A percentile compares a stretch with the other conserved stretches of the same genome.
Evolutionary conservation across 2,797 vertebrate species (phyloP).

Genomic region (Spinus pinus): DNA sequence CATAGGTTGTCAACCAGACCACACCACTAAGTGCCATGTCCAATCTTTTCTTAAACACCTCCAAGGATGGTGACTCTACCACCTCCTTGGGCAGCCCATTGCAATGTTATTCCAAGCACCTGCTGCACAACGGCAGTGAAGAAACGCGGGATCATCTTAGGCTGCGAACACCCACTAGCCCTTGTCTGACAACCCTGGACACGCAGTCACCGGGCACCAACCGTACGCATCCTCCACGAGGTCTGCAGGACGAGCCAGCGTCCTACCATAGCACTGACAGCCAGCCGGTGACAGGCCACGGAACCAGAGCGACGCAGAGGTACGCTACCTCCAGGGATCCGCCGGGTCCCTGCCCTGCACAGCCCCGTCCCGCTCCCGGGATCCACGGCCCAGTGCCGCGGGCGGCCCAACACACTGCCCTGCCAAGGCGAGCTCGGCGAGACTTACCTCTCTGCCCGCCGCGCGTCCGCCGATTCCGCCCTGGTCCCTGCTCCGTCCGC

Average conservation of each 20-base stretch:
- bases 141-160: not conserved
- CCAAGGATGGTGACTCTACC: not conserved
- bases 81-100: not conserved
- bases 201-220: fast-evolving
- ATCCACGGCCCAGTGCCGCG: no score
- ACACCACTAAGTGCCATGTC: fast-evolving
- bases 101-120: not conserved
- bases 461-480: not conserved
- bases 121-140: not conserved
- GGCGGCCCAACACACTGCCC: no score
- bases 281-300: no score
- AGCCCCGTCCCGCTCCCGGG: no score
- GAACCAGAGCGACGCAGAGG: fast-evolving
- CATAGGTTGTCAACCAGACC: no score
- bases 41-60: not conserved
- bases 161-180: fast-evolving
- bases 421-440: not conserved
- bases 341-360: not conserved
- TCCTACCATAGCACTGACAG: fast-evolving
- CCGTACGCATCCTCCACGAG: fast-evolving
- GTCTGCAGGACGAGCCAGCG: no score
- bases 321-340: not conserved
- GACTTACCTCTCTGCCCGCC: not conserved
- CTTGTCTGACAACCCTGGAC: fast-evolving
- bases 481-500: not conserved